These are phyloP conservation scores for Gouania willdenowi DNA, from an alignment of 2,797 vertebrate genomes.

Conservation along the genomic window DNA sequence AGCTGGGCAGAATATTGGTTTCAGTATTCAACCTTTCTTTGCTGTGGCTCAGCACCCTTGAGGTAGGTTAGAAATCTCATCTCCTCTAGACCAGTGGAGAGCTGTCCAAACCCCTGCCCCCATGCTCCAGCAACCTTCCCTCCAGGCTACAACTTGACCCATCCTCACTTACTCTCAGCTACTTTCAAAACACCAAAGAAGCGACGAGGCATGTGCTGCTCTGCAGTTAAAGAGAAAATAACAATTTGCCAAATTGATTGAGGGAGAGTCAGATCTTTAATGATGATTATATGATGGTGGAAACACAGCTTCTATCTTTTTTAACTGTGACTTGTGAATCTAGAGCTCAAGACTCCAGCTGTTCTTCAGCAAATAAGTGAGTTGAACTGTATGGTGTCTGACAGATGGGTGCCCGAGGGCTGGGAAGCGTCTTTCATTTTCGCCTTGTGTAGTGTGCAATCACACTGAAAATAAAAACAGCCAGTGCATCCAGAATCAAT, in stretches of 20 bases:
- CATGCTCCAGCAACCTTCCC: conserved; percentile 5
- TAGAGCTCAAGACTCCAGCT: not conserved
- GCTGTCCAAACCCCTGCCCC: conserved; percentile 20
- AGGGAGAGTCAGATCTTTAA: too few relatives aligned
- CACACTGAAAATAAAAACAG: conserved; percentile 6
- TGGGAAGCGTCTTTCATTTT: conserved; percentile 2
- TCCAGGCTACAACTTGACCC: conserved; percentile 20
- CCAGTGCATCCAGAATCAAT: conserved; percentile 29
- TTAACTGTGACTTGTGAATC: not conserved
- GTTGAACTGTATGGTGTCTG: not conserved
- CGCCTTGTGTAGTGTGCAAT: conserved; percentile 1
- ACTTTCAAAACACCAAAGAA: too few relatives aligned
- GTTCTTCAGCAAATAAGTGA: not conserved
- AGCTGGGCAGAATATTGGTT: conserved; percentile 55
- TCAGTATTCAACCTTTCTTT: conserved; percentile 39
- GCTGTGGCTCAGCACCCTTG: conserved; percentile 56
- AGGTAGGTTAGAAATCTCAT: conserved; percentile 39
- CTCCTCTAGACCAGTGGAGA: conserved; percentile 58
- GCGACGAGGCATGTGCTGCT: too few relatives aligned
- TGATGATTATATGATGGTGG: too few relatives aligned
- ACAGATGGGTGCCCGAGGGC: conserved; percentile 5
- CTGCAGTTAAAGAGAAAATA: too few relatives aligned
- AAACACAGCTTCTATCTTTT: too few relatives aligned
- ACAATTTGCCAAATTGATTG: too few relatives aligned
- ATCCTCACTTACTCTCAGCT: not conserved